Evolutionary conservation across 2,797 vertebrate species (phyloP).

Genomic region (Labroides dimidiatus): DNA sequence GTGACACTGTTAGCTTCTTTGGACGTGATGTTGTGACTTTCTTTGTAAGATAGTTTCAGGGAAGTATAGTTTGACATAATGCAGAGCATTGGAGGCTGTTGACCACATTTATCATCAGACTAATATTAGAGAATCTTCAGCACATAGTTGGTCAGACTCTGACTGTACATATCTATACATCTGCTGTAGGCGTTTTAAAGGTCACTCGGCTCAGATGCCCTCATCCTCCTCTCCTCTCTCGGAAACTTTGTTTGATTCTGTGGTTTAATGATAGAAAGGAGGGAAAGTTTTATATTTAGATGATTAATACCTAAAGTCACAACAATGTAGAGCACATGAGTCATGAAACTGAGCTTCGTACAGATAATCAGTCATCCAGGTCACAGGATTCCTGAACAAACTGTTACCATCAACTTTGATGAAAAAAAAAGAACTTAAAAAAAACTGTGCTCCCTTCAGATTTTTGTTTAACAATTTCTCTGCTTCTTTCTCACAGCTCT

Average conservation of each 20-base stretch:
- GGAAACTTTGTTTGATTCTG: slow-evolving; percentile 28
- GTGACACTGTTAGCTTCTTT: no score
- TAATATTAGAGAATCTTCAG: neutral
- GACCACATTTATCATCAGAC: no score
- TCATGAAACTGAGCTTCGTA: slow-evolving; percentile 26
- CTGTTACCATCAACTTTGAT: neutral
- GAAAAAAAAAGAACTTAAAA: no score
- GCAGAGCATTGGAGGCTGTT: no score
- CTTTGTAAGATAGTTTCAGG: no score
- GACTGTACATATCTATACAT: no score
- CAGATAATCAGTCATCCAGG: slow-evolving; percentile 47
- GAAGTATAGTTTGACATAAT: no score
- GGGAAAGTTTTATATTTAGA: slow-evolving; percentile 56
- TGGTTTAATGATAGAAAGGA: slow-evolving; percentile 46
- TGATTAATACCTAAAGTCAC: slow-evolving; percentile 66
- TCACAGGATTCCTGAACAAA: slow-evolving; percentile 29
- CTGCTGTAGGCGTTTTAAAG: slow-evolving; percentile 22
- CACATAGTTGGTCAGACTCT: no score
- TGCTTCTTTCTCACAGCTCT: no score
- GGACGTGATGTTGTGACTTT: no score
- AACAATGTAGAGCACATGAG: slow-evolving; percentile 48
- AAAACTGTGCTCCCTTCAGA: no score
- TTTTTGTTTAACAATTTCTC: no score
- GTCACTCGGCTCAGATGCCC: slow-evolving; percentile 41
- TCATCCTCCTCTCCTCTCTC: slow-evolving; percentile 24